These are phyloP conservation scores for Ictalurus furcatus DNA, from an alignment of 2,113 vertebrate genomes.

Conservation along the genomic window DNA sequence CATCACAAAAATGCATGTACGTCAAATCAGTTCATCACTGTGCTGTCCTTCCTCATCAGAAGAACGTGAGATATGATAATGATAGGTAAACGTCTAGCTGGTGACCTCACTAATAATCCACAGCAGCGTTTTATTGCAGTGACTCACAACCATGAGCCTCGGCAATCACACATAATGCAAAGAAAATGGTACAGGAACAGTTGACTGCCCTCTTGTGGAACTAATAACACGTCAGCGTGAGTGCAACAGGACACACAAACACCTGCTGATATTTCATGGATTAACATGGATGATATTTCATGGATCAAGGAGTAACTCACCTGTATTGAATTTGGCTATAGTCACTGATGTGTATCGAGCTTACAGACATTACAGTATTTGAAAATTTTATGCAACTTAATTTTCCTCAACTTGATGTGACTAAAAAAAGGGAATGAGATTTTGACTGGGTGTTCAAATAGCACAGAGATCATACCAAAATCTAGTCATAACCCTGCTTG, in stretches of 20 bases:
- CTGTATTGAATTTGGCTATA: background rate
- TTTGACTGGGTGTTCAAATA: background rate
- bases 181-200: background rate
- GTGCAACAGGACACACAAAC: background rate
- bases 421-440: background rate
- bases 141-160: background rate
- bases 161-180: background rate
- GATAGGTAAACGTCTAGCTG: background rate
- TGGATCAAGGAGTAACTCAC: background rate
- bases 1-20: background rate
- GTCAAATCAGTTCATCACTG: background rate
- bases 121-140: background rate
- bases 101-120: background rate
- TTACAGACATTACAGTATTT: background rate
- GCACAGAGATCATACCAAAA: background rate
- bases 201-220: conserved; percentile 3
- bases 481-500: background rate
- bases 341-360: background rate
- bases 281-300: background rate
- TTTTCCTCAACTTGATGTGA: background rate
- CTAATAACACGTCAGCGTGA: background rate
- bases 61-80: background rate
- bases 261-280: background rate
- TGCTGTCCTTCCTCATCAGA: background rate
- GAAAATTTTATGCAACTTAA: background rate